Conservation (phyloP, 2,797 vertebrate genomes). For the Ataeniobius toweri region DNA sequence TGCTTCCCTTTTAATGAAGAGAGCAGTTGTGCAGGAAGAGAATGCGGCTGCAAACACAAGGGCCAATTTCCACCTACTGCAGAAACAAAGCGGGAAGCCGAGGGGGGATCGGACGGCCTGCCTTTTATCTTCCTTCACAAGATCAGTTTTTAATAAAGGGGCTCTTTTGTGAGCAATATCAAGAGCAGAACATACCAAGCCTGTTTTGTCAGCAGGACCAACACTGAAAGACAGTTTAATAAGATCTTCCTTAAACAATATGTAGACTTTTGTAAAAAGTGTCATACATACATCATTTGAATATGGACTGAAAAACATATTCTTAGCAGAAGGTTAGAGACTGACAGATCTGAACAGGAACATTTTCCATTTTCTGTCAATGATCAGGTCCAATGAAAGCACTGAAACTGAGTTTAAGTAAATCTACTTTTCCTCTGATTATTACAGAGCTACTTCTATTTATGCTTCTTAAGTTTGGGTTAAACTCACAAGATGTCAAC, state of each 20-base stretch:
- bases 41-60: slow-evolving; percentile 60
- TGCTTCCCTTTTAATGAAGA: slow-evolving; percentile 80
- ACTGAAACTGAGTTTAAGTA: slow-evolving; percentile 15
- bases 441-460: not conserved
- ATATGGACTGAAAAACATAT: slow-evolving; percentile 18
- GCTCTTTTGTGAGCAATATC: slow-evolving; percentile 7
- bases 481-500: not conserved
- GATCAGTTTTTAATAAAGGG: slow-evolving; percentile 35
- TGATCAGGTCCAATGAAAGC: slow-evolving; percentile 17
- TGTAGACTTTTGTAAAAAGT: slow-evolving; percentile 7
- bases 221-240: not conserved
- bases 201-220: not conserved
- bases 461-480: not conserved
- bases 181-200: slow-evolving; percentile 26
- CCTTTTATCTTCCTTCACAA: slow-evolving; percentile 58
- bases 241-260: slow-evolving; percentile 27
- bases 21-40: slow-evolving; percentile 70
- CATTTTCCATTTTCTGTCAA: not conserved
- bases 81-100: slow-evolving; percentile 55
- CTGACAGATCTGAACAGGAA: slow-evolving; percentile 19
- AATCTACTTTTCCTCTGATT: slow-evolving; percentile 4
- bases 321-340: slow-evolving; percentile 6
- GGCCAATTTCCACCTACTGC: slow-evolving; percentile 72
- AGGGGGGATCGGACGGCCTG: slow-evolving; percentile 26
- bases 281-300: not conserved